Percentiles rank a stretch among this genome's conserved stretches.
Conservation (phyloP, 2,888 invertebrate genomes). For the Homarus gammarus region DNA sequence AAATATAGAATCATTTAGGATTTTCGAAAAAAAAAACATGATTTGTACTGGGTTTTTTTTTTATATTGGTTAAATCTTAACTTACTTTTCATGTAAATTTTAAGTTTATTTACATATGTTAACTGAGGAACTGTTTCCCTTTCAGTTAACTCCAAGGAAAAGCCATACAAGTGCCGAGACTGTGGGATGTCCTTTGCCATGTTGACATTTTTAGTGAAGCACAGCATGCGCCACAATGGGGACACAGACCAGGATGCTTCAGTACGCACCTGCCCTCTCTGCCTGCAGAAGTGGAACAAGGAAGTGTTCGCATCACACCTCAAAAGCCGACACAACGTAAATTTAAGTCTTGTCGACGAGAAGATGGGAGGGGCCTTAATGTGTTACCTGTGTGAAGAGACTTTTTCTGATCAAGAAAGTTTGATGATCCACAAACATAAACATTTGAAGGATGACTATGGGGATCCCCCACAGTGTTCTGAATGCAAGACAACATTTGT, state of each 20-base stretch:
- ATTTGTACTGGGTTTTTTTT: too few relatives aligned
- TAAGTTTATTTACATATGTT: background rate
- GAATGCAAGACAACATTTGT: conserved; percentile 73
- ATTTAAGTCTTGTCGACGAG: conserved; percentile 70
- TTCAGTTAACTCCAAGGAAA: conserved; percentile 71
- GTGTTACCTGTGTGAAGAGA: conserved; percentile 71
- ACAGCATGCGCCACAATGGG: conserved; percentile 72
- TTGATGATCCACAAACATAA: conserved; percentile 72
- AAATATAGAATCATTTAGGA: too few relatives aligned
- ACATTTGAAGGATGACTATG: conserved; percentile 71
- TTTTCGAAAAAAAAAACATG: too few relatives aligned
- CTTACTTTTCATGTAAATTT: background rate
- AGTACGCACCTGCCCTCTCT: conserved; percentile 73
- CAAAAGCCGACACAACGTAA: conserved; percentile 69
- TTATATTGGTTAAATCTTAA: background rate
- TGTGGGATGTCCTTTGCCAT: conserved; percentile 76
- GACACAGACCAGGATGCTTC: conserved; percentile 62
- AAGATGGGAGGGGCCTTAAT: conserved; percentile 50
- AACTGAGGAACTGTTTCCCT: background rate
- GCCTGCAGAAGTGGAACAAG: conserved; percentile 69
- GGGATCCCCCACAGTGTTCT: conserved; percentile 64
- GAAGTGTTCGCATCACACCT: conserved; percentile 69
- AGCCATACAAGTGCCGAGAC: conserved; percentile 75
- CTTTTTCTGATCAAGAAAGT: conserved; percentile 70
- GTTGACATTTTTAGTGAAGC: conserved; percentile 75